Evolutionary conservation across 2,797 vertebrate species (phyloP).

Genomic region (Cyprinella venusta): DNA sequence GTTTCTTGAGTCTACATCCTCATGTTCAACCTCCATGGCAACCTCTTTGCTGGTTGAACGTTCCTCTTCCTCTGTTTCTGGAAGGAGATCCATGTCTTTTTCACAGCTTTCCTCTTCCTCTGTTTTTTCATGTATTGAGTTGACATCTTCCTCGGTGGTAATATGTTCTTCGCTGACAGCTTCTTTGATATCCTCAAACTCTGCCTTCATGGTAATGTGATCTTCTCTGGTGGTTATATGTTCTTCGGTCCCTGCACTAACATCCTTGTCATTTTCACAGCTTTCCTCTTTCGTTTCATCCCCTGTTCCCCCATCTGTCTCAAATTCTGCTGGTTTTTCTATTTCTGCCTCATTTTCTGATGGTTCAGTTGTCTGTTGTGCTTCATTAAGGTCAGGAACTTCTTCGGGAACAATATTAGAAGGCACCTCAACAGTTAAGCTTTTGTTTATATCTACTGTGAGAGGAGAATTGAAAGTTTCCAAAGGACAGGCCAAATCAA

Average conservation of each 20-base stretch:
- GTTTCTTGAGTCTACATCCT: constrained; percentile 22
- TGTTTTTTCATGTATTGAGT: neutral
- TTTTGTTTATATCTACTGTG: neutral
- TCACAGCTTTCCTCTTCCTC: constrained; percentile 2
- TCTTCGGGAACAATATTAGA: neutral
- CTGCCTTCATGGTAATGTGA: neutral
- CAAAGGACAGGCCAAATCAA: constrained; percentile 48
- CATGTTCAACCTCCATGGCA: neutral
- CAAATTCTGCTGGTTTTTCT: constrained; percentile 22
- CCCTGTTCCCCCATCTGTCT: neutral
- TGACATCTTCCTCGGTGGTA: neutral
- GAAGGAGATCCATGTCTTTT: neutral
- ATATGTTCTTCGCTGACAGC: neutral
- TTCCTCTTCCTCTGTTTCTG: neutral
- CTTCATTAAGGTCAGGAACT: neutral
- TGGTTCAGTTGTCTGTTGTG: constrained; percentile 1
- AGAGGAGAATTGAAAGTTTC: neutral
- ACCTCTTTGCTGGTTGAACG: neutral
- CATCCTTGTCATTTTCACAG: neutral
- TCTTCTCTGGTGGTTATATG: neutral
- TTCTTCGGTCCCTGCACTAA: neutral
- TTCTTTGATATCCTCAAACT: neutral
- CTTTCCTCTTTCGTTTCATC: neutral
- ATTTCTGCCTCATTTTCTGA: constrained; percentile 8
- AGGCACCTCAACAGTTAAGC: neutral